Conservation (phyloP, 2,113 vertebrate species). For the Mionectes macconnelli region DNA sequence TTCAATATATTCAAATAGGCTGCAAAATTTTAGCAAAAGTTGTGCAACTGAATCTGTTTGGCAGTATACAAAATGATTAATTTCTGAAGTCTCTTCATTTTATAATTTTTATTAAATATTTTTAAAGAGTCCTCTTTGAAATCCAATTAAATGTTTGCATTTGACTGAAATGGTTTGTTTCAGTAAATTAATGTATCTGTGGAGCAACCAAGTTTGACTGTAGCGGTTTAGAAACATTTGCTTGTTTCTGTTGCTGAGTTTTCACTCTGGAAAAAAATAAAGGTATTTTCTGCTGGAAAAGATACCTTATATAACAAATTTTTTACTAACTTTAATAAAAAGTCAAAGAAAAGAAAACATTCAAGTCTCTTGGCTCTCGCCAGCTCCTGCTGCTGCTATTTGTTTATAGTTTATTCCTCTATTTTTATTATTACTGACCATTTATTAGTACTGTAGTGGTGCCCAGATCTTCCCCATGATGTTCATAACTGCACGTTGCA, state of each 20-base stretch:
- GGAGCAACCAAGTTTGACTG: neutral
- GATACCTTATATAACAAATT: neutral
- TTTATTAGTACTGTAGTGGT: slow-evolving; percentile 1
- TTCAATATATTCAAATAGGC: neutral
- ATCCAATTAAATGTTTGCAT: neutral
- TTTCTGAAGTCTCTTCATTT: neutral
- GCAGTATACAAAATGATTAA: neutral
- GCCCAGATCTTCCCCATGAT: neutral
- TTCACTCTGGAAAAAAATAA: neutral
- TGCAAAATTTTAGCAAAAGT: neutral
- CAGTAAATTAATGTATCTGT: neutral
- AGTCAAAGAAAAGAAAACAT: slow-evolving; percentile 25
- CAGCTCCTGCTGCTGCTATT: slow-evolving; percentile 16
- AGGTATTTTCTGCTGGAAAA: neutral
- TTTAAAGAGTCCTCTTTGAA: neutral
- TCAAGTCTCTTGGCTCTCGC: neutral
- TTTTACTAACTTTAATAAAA: neutral
- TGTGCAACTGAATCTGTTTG: neutral
- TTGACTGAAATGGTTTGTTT: neutral
- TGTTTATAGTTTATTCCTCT: slow-evolving; percentile 16
- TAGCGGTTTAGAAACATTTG: neutral
- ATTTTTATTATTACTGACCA: neutral
- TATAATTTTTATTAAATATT: neutral
- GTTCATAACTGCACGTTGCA: neutral
- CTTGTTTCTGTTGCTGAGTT: neutral